Percentiles rank a stretch among this genome's conserved stretches.
These are phyloP conservation scores for Subacronicta megacephala DNA, from an alignment of 2,888 invertebrate genomes.

Conservation along the genomic window DNA sequence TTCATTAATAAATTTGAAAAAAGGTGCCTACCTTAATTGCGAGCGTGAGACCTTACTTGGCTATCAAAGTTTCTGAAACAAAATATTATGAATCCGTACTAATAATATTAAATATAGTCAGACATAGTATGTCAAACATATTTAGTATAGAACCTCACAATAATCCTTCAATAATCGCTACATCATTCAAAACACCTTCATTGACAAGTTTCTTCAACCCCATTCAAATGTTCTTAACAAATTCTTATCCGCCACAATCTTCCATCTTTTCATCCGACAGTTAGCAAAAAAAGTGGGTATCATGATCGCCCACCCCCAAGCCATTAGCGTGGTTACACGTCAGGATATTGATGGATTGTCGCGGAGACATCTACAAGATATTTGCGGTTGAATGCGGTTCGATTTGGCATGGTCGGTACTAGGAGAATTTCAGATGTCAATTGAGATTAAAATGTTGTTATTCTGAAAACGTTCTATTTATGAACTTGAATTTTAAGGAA, in stretches of 20 bases:
- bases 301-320: conserved; percentile 42
- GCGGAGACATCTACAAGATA: conserved; percentile 49
- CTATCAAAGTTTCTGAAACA: no score
- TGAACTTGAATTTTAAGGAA: no score
- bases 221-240: conserved; percentile 41
- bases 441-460: conserved; percentile 7
- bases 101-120: no score
- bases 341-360: conserved; percentile 64
- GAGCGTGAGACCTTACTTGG: no score
- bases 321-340: conserved; percentile 62
- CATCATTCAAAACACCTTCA: conserved; percentile 28
- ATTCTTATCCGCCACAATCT: conserved; percentile 45
- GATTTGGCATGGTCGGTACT: conserved; percentile 19
- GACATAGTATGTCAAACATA: no score
- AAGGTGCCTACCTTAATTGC: no score
- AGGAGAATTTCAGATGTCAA: conserved; percentile 13
- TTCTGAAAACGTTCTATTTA: no score
- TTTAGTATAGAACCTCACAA: conserved; percentile 10
- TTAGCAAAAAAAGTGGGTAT: conserved; percentile 49
- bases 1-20: no score
- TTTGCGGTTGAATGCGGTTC: conserved; percentile 43
- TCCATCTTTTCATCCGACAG: conserved; percentile 38
- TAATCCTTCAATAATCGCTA: conserved; percentile 22
- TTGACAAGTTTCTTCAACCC: conserved; percentile 35
- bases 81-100: no score